Conservation (phyloP, 2,888 invertebrate genomes). For the Parascotia fuliginaria region DNA sequence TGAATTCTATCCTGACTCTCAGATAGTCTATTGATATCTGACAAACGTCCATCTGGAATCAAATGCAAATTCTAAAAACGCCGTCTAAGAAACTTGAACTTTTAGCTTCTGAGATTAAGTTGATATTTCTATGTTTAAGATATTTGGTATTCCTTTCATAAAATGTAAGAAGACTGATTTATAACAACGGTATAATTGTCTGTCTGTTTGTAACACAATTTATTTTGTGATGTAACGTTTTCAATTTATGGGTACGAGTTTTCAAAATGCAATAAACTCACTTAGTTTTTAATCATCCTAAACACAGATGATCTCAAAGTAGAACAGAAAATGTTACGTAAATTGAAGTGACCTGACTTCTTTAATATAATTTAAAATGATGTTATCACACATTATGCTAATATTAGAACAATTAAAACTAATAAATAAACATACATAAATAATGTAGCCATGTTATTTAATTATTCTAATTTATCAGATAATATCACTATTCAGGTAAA, state of each 20-base stretch:
- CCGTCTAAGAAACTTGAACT: background rate
- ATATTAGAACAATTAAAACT: background rate
- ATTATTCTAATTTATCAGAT: slow-evolving; percentile 1
- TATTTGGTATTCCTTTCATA: slow-evolving; percentile 4
- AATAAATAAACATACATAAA: slow-evolving; percentile 5
- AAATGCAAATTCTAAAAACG: slow-evolving; percentile 21
- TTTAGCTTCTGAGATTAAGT: background rate
- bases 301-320: too few relatives aligned
- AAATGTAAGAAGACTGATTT: slow-evolving; percentile 45
- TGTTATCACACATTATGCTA: background rate
- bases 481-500: background rate
- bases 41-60: slow-evolving; percentile 48
- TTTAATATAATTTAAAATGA: too few relatives aligned
- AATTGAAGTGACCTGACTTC: too few relatives aligned
- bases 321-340: too few relatives aligned
- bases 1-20: slow-evolving; percentile 31
- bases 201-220: slow-evolving; percentile 34
- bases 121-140: background rate
- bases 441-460: background rate
- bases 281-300: too few relatives aligned
- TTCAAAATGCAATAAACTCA: too few relatives aligned
- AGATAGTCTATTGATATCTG: slow-evolving; percentile 60
- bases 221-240: too few relatives aligned
- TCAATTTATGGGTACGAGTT: too few relatives aligned
- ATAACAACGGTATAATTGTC: slow-evolving; percentile 61